Evolutionary conservation across 2,113 vertebrate genomes (phyloP), one percentile per base, ranked within the genome.

Genomic region (Podarcis cretensis): DNA sequence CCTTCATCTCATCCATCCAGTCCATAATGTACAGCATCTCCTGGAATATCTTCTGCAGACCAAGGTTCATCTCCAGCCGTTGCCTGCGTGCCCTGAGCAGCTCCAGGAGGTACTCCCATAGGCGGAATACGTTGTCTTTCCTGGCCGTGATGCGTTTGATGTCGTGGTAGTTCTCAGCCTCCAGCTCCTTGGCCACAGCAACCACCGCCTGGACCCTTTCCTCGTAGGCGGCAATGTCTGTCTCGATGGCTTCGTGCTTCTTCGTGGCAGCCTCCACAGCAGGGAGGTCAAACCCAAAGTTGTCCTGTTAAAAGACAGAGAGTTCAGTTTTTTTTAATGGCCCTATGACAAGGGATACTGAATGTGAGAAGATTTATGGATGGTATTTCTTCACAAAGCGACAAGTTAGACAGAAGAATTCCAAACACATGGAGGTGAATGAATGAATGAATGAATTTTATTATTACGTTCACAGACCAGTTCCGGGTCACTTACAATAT

Each of bases 1-100:
- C 99, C 98, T 99, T 99, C 98, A 99, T 99, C 95, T 99, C 98
- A 0, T 99, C 99, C 99, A 99, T 99, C 99, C 99, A 99, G 97
- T 99, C 99, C 98, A 99, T 99, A 92, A 99, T 98, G 96, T 99
- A 97, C 0, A 99, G 98, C 98, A 99, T 99, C 93, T 99, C 98
- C 97, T 99, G 98, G 97, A 99, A 99, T 92, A 99, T 98, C 77
- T 98, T 98, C 93, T 99, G 99, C 93, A 99, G 95, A 0, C 98
- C 98, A 37, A 99, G 97, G 95, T 98, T 99, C 97, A 98, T 98
- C 97, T 99, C 99, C 68, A 99, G 98, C 0, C 99, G 94, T 90
- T 97, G 98, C 10, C 99, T 94, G 5, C 99, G 97, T 0, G 98
- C 98, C 86, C 97, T 97, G 77, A 99, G 98, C 89, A 99, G 97